Evolutionary conservation across 2,797 vertebrate species (phyloP), one percentile per base, ranked within the genome.

Genomic region (Sparus aurata): DNA sequence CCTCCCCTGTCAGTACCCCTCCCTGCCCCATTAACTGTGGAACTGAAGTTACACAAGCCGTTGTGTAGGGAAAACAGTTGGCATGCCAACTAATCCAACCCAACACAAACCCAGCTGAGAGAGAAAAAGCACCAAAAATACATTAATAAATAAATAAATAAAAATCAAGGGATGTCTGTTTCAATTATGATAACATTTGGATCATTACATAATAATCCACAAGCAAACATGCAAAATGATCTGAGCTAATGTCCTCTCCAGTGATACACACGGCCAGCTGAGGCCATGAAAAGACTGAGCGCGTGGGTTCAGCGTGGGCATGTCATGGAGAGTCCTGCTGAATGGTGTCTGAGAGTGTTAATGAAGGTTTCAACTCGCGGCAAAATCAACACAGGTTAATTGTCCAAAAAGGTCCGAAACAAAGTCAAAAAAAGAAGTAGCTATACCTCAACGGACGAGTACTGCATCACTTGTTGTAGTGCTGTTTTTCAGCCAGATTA

Each of bases 161-260:
- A 30, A 86, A 91, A 88, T 89, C 82, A 92, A 90, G 86, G 74
- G 79, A 93, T 85, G 93, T 93, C 89, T 91, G 91, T 91, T 93
- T 91, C 83, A 87, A 92, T 95, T 93, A 91, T 52, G 71, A 79
- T 86, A 92, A 88, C 91, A 88, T 91, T 91, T 81, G 83, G 85
- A 85, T 85, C 75, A 79, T 94, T 95, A 92, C 89, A 88, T 93
- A 93, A 95, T 86, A 89, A 86, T 90, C 88, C 87, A 80, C 74
- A 1, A 75, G 58, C 63, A 84, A 89, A 80, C 88, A 88, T 87
- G 86, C 84, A 74, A 82, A 81, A 82, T 80, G 5, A 91, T 91
- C 87, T 65, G 60, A 85, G 82, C 88, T 91, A 90, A 89, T 92
- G 70, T 91, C 62, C 73, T 85, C 85, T 80, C 65, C 41, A 11